These are phyloP conservation scores for Poeciliopsis infans DNA, from an alignment of 2,797 vertebrate genomes.

Conservation along the genomic window DNA sequence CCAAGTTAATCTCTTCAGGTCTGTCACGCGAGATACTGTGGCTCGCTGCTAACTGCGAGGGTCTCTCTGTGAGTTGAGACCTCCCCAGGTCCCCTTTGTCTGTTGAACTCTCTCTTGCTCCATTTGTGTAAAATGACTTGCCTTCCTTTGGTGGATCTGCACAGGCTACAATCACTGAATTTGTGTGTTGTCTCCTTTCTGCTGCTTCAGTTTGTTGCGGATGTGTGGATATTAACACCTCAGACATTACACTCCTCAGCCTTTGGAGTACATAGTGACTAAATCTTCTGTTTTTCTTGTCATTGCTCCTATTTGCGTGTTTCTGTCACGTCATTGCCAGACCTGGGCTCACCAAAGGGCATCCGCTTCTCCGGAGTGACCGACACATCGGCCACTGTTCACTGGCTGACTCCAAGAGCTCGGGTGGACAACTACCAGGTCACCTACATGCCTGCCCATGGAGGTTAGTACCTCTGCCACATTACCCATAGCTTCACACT, in stretches of 20 bases:
- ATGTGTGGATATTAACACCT: background rate
- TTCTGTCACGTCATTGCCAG: constrained; percentile 71
- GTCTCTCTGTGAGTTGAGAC: constrained; percentile 50
- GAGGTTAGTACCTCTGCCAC: constrained; percentile 81
- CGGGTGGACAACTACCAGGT: constrained; percentile 88
- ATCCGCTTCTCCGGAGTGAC: constrained; percentile 92
- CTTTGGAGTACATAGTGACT: background rate
- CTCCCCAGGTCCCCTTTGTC: constrained; percentile 57
- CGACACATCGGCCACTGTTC: constrained; percentile 87
- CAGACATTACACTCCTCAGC: background rate
- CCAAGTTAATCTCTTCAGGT: constrained; percentile 79
- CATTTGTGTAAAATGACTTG: constrained; percentile 23
- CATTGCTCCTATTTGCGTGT: constrained; percentile 4
- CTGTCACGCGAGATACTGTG: constrained; percentile 75
- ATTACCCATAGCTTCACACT: background rate
- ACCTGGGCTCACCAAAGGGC: constrained; percentile 88
- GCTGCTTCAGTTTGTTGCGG: constrained; percentile 15
- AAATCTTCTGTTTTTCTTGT: constrained; percentile 5
- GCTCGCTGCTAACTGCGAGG: constrained; percentile 55
- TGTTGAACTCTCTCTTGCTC: constrained; percentile 37
- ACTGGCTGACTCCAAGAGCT: constrained; percentile 85
- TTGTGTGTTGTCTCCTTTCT: constrained; percentile 35
- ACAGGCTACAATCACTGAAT: constrained; percentile 20
- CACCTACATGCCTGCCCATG: constrained; percentile 85
- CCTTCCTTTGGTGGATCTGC: constrained; percentile 43